Base-by-base conservation (phyloP, 1,140 invertebrate genomes). In the Brachionus sp. region DNA sequence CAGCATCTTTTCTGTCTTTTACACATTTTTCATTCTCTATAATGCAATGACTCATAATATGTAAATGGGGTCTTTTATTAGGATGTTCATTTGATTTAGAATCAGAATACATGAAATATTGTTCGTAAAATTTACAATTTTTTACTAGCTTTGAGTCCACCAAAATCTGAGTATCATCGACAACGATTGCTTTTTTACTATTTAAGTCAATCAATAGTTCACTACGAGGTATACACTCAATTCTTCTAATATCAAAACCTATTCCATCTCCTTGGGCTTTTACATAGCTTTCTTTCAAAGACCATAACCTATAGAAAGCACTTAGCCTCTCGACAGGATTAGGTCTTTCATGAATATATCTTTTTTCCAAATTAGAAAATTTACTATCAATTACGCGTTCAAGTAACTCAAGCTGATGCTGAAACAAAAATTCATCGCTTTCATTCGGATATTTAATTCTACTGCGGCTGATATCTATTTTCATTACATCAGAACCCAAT, bases 221-320 rank as follows among this genome's bases (percentile, higher is more conserved):
- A 75, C 70, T 75, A n/a, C 42, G 39, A 9, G 42, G 39, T 33
- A 75, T 5, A 46, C 70, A 75, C 23, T 75, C 70, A 35, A 75
- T 75, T 29, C 70, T 0, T 25, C n/a, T 66, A 35, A 80, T 62
- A 13, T 80, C 92, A 84, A 93, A 90, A 0, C 92, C 92, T 53
- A 98, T 92, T 29, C 96, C 96, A 16, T 93, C 89, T 23, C 95
- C 95, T 64, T 93, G 90, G 83, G 95, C 95, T 90, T 98, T 98
- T 0, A 95, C 93, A 87, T 95, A 95, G 88, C 94, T 94, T 88
- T 98, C 96, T 90, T 98, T 98, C n/a, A 98, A 89, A 84, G 93
- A 93, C 96, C 96, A 98, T 86, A 93, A 90, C 83, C 96, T 91
- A 87, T 93, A 96, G 88, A 97, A 97, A 85, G 91, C 92, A 6